Evolutionary conservation across 2,113 vertebrate genomes (phyloP), one percentile per base, ranked within the genome.

Genomic region (Urocolius indicus): DNA sequence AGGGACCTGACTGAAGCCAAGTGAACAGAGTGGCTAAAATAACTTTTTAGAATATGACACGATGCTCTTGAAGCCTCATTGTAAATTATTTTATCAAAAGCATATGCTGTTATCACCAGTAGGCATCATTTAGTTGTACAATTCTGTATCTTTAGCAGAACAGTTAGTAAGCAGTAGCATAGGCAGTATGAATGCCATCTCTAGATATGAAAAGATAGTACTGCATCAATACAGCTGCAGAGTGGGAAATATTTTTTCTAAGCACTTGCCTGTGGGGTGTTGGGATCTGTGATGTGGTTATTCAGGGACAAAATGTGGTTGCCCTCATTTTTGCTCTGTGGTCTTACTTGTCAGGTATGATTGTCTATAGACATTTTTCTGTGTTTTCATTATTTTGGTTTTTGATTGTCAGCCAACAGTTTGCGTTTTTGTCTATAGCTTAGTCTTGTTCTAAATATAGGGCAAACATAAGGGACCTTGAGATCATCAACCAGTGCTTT

Each of bases 231-330:
- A 38, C 23, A 52, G 21, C 55, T 3, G 1, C 20, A 83, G 48
- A 3, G 32, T 49, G 48, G 57, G 61, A 81, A 87, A 22, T 67
- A 32, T 4, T 72, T 90, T 93, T 94, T 81, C 83, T 90, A 77
- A 68, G 73, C 4, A 4, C 54, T 84, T 76, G 59, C 30, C 16
- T 51, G 5, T 71, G 51, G 36, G 62, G 72, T 80, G 10, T 67
- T 87, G 76, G 52, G 49, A 92, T 95, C 86, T 92, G 45, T 78
- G 61, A 48, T 95, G 93, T 94, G 90, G 90, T 93, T 94, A 66
- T 91, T 55, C 87, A 93, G 0, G 83, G 72, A 59, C 59, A 88
- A 73, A 83, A 67, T 96, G 94, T 78, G 90, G 88, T 75, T 95
- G 72, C 45, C 55, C 46, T 92, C 3, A 81, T 71, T 92, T 95